Percentiles rank a stretch among this genome's conserved stretches.
Conservation (phyloP, 2,888 invertebrate species). For the Eulithis testata region DNA sequence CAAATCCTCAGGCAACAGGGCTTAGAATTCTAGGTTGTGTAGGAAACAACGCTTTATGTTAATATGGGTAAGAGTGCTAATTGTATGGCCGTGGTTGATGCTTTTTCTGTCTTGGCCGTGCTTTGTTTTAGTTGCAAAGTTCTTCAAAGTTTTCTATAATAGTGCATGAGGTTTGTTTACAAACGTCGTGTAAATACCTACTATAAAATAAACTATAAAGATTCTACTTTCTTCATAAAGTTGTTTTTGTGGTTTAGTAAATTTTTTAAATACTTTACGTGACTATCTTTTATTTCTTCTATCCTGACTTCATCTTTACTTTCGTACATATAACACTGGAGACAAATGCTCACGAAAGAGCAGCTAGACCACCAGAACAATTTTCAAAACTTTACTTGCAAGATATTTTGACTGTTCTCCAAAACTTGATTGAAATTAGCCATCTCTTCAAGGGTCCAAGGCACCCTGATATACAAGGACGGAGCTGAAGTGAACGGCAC, state of each 20-base stretch:
- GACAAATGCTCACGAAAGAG: constrained; percentile 28
- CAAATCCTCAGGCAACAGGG: constrained; percentile 81
- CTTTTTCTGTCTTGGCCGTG: constrained; percentile 81
- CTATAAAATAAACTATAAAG: constrained; percentile 17
- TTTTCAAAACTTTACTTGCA: constrained; percentile 8
- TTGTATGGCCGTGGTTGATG: constrained; percentile 72
- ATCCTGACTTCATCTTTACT: neutral
- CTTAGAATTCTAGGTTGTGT: constrained; percentile 64
- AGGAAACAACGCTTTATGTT: constrained; percentile 55
- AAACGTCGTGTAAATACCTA: constrained; percentile 24
- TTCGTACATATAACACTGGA: neutral
- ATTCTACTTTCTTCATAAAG: constrained; percentile 16
- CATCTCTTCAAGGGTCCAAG: constrained; percentile 85
- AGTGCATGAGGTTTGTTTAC: constrained; percentile 65
- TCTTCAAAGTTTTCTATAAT: constrained; percentile 44
- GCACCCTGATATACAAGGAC: constrained; percentile 90
- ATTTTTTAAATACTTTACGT: neutral
- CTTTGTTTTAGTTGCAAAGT: constrained; percentile 73
- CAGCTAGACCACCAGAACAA: constrained; percentile 10
- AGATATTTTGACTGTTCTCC: constrained; percentile 3
- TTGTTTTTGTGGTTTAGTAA: constrained; percentile 20
- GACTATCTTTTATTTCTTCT: neutral
- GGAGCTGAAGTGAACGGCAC: constrained; percentile 88
- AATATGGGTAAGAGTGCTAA: constrained; percentile 63
- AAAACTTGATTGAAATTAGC: constrained; percentile 29